Evolutionary conservation across 2,113 vertebrate genomes (phyloP), one percentile per base, ranked within the genome.

Genomic region (Eublepharis macularius): DNA sequence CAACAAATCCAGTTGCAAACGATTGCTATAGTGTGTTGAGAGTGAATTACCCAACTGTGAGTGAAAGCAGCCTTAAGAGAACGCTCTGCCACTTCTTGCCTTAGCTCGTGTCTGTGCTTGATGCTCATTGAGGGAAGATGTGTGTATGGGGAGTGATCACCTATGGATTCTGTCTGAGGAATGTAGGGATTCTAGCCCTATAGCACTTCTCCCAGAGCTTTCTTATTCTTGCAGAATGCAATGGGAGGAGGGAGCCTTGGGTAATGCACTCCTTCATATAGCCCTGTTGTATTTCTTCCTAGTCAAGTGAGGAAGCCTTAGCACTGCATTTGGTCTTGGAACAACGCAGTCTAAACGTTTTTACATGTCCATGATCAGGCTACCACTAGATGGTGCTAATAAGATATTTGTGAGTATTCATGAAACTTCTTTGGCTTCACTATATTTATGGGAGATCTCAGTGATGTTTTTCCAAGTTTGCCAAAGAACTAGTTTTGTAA

Each of bases 371-470:
- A 68, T 87, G 89, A 73, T 63, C 16, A 32, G 41, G 1, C 65
- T 85, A 66, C 93, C 94, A 83, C 91, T 94, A 90, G 88, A 89
- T 91, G 92, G 91, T 83, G 39, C 65, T 85, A 87, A 39, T 76
- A 34, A 81, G 90, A 26, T 76, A 4, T 13, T 72, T 45, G 89
- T 91, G 2, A 0, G 10, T 87, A 88, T 78, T n/a, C 19, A 34
- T 84, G 9, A 21, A 21, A 0, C n/a, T 39, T 77, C 16, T 73
- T 51, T 21, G 24, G 57, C 7, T 41, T 54, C 32, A 60, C 9
- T 76, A 14, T 39, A 41, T 3, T 43, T 41, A 26, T 32, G 6
- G 41, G 17, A 66, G 26, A 54, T 39, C 51, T 54, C 29, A n/a
- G n/a, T 76, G 36, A 70, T 83, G 41, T 60, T 90, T 80, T 78